These are phyloP conservation scores for Formica exsecta DNA, from an alignment of 1,140 invertebrate genomes.

Conservation along the genomic window DNA sequence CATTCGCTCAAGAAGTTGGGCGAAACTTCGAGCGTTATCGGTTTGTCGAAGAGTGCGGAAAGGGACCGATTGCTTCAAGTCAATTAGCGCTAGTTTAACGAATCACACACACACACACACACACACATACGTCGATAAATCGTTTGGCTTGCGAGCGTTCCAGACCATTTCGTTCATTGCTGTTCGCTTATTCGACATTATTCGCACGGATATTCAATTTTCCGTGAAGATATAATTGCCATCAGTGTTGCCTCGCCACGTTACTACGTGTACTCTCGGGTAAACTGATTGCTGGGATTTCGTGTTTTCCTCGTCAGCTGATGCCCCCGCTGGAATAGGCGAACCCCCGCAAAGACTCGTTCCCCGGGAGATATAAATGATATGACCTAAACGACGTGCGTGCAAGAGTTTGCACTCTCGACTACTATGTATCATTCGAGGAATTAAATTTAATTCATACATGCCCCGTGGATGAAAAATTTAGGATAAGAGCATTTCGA, in stretches of 20 bases:
- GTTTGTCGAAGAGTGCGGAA: background rate
- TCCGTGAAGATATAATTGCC: slow-evolving; percentile 53
- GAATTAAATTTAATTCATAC: slow-evolving; percentile 47
- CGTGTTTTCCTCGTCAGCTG: slow-evolving; percentile 38
- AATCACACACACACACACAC: slow-evolving; percentile 12
- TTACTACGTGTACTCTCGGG: background rate
- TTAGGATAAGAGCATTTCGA: slow-evolving; percentile 13
- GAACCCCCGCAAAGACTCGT: background rate
- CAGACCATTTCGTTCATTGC: background rate
- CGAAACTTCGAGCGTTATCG: background rate
- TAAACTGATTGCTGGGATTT: slow-evolving; percentile 35
- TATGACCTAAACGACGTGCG: slow-evolving; percentile 37
- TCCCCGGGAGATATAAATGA: slow-evolving; percentile 5
- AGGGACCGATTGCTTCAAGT: slow-evolving; percentile 56
- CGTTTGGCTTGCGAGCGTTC: background rate
- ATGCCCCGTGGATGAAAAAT: background rate
- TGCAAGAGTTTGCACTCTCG: slow-evolving; percentile 51
- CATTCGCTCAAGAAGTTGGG: slow-evolving; percentile 17
- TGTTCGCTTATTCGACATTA: slow-evolving; percentile 60
- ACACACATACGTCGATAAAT: slow-evolving; percentile 50
- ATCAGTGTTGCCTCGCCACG: background rate
- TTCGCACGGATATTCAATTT: slow-evolving; percentile 70
- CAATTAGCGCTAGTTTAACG: slow-evolving; percentile 70
- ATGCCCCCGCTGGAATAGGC: background rate
- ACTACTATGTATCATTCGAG: background rate